phyloP scores from a whole-genome alignment of 2,113 vertebrate species.

The Nerophis ophidion region DNA sequence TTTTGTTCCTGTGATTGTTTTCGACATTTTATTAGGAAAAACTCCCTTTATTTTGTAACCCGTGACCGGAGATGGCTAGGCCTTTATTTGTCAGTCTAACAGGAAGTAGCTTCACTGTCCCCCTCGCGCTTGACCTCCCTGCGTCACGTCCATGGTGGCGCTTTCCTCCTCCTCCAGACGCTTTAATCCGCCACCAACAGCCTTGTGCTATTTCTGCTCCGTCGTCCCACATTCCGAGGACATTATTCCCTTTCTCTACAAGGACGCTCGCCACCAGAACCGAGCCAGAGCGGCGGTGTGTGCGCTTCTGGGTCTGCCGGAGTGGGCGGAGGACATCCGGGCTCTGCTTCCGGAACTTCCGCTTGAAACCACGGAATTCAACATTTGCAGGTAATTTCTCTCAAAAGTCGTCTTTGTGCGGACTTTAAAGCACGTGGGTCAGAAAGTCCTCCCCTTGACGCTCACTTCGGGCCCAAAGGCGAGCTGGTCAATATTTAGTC shows the following conservation, averaged over 20 bases:
- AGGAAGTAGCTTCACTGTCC: constrained; percentile 4
- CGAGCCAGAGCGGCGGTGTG: constrained; percentile 18
- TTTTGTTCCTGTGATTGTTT: too few species aligned
- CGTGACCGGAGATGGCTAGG: background rate
- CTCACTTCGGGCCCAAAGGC: background rate
- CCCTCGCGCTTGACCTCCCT: constrained; percentile 20
- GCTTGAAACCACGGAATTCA: constrained; percentile 49
- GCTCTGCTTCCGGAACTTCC: constrained; percentile 63
- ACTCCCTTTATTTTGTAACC: background rate
- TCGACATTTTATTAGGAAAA: too few species aligned
- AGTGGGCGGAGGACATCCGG: constrained; percentile 67
- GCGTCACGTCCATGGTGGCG: constrained; percentile 34
- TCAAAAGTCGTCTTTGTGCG: background rate
- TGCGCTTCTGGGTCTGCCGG: constrained; percentile 8
- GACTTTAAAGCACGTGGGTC: constrained; percentile 5
- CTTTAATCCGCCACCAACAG: constrained; percentile 31
- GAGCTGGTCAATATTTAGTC: background rate
- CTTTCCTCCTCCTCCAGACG: constrained; percentile 38
- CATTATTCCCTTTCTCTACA: constrained; percentile 14
- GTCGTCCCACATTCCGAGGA: constrained; percentile 16
- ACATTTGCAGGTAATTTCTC: constrained; percentile 58
- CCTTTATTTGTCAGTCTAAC: background rate
- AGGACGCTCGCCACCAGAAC: constrained; percentile 12
- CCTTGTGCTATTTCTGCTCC: constrained; percentile 31
- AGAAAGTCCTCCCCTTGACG: constrained; percentile 6